Conservation (phyloP, 2,888 invertebrate genomes). For the Metacarcinus magister region DNA sequence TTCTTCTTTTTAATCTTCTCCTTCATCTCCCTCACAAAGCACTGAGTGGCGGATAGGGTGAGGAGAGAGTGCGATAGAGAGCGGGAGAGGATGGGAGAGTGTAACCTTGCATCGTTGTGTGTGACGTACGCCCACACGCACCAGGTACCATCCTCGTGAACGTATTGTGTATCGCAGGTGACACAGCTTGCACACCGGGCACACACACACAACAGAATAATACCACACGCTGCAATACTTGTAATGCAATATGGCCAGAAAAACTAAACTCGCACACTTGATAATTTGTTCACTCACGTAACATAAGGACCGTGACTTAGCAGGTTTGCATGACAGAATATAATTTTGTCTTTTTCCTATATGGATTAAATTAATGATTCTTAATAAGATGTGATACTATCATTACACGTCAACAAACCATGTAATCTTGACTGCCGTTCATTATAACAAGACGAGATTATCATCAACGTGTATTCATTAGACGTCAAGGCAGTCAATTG, state of each 20-base stretch:
- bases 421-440: background rate
- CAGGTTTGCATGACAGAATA: background rate
- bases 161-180: conserved; percentile 20
- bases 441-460: background rate
- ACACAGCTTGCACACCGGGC: background rate
- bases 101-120: conserved; percentile 14
- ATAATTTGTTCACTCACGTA: background rate
- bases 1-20: background rate
- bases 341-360: too few species aligned
- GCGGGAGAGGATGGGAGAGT: background rate
- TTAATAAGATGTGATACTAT: background rate
- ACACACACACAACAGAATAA: background rate
- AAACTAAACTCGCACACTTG: background rate
- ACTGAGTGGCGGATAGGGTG: conserved; percentile 33
- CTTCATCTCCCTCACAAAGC: conserved; percentile 37
- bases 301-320: background rate
- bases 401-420: background rate
- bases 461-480: background rate
- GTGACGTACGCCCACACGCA: background rate
- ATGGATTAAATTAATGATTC: background rate
- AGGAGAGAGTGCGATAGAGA: background rate
- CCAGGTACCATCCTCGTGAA: conserved; percentile 43
- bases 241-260: background rate
- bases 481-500: background rate
- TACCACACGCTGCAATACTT: background rate